phyloP scores from a whole-genome alignment of 2,113 vertebrate genomes.

The Mus musculus region DNA sequence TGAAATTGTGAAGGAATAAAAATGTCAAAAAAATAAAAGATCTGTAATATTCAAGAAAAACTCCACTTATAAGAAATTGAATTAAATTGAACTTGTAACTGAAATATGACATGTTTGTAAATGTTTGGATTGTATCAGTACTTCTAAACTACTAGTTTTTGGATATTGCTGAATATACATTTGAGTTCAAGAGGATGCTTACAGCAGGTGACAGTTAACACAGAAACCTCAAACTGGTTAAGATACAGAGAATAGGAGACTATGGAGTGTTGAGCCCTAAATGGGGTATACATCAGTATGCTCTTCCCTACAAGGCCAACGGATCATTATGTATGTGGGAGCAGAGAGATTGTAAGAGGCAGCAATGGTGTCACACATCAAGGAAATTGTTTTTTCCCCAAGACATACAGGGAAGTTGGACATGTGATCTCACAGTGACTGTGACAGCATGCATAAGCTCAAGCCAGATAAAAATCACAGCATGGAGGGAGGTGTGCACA shows the following conservation, averaged over 20 bases:
- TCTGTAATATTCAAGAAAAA: background rate
- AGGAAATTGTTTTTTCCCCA: background rate
- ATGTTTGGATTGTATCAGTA: background rate
- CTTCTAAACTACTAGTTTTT: background rate
- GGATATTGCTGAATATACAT: background rate
- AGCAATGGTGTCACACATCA: background rate
- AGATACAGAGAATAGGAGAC: background rate
- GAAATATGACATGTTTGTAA: background rate
- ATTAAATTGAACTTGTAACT: background rate
- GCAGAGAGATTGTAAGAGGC: background rate
- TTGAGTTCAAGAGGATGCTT: background rate
- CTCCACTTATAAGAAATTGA: background rate
- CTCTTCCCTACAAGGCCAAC: background rate
- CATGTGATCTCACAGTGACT: background rate
- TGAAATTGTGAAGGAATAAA: background rate
- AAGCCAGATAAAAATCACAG: background rate
- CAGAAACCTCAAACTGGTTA: background rate
- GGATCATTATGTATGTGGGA: background rate
- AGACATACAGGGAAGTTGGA: background rate
- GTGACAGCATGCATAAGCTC: background rate
- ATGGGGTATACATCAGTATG: background rate
- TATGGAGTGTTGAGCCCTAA: background rate
- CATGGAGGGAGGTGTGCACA: background rate
- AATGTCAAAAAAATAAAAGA: background rate
- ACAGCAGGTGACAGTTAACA: background rate